phyloP scores from a whole-genome alignment of 23 tunicate genomes.

The Halocynthia roretzi region DNA sequence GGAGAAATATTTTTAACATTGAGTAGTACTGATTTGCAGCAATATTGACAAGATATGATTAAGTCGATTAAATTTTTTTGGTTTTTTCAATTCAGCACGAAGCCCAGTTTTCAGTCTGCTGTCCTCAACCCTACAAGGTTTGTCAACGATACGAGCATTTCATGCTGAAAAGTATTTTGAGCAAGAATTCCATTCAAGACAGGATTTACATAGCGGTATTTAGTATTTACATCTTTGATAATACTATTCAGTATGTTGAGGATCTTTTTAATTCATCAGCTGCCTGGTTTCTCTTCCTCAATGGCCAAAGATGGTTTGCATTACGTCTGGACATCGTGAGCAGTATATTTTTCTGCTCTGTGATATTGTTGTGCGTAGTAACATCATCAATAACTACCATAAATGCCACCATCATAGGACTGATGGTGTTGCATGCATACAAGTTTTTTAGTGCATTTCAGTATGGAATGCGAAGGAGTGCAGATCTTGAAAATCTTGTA shows the following conservation, averaged over 20 bases:
- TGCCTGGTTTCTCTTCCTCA: slow-evolving; percentile 65
- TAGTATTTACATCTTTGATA: not conserved
- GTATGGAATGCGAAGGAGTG: slow-evolving; percentile 78
- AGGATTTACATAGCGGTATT: slow-evolving; percentile 81
- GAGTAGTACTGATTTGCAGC: too few species aligned
- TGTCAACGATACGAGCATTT: slow-evolving; percentile 70
- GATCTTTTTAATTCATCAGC: slow-evolving; percentile 27
- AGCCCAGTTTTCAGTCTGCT: slow-evolving; percentile 85
- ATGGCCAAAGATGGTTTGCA: slow-evolving; percentile 69
- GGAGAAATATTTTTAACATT: too few species aligned
- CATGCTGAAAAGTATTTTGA: slow-evolving; percentile 36
- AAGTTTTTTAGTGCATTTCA: slow-evolving; percentile 59
- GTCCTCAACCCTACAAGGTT: slow-evolving; percentile 72
- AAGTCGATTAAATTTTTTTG: too few species aligned
- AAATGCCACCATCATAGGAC: slow-evolving; percentile 51
- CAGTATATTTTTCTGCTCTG: slow-evolving; percentile 45
- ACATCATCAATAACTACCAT: slow-evolving; percentile 10
- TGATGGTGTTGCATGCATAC: slow-evolving; percentile 50
- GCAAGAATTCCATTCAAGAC: slow-evolving; percentile 41
- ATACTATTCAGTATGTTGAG: not conserved
- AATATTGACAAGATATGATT: too few species aligned
- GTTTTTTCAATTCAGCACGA: slow-evolving; percentile 26
- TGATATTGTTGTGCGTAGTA: slow-evolving; percentile 34
- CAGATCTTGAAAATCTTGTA: slow-evolving; percentile 89
- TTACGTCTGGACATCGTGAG: slow-evolving; percentile 54